Conservation (phyloP, 2,888 invertebrate species). For the Hemithea aestivaria region DNA sequence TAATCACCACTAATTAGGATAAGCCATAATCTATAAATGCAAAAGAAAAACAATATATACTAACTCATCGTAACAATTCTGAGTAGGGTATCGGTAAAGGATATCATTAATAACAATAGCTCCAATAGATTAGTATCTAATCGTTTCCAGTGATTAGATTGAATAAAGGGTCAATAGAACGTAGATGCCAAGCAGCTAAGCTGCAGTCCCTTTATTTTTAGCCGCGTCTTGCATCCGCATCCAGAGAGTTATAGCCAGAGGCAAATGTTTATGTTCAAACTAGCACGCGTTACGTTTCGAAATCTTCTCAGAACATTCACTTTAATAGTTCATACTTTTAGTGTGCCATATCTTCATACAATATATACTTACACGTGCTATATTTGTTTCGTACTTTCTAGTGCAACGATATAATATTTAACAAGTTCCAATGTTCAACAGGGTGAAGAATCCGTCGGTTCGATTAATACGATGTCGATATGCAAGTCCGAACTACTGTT, state of each 20-base stretch:
- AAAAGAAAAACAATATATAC: too few species aligned
- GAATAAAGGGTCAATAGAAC: conserved; percentile 1
- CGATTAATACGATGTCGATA: conserved; percentile 90
- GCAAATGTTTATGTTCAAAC: conserved; percentile 70
- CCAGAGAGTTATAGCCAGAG: conserved; percentile 52
- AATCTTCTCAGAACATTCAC: conserved; percentile 57
- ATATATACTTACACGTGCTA: conserved; percentile 9
- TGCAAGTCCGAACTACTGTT: conserved; percentile 95
- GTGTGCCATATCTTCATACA: conserved; percentile 21
- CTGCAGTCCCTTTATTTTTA: conserved; percentile 51
- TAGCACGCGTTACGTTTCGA: conserved; percentile 58
- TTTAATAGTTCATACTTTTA: conserved; percentile 31
- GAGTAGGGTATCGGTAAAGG: conserved; percentile 9
- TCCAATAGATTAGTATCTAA: conserved; percentile 4
- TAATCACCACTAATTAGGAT: too few species aligned
- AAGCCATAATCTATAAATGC: too few species aligned
- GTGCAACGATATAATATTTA: neutral
- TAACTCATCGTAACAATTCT: neutral
- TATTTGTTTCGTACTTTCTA: neutral
- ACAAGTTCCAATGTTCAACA: conserved; percentile 34
- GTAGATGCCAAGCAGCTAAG: conserved; percentile 32
- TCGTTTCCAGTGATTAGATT: too few species aligned
- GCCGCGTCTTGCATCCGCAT: conserved; percentile 57
- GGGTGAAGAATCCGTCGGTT: conserved; percentile 87
- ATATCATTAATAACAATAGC: conserved; percentile 2